A percentile compares a stretch with the other conserved stretches of the same genome.
These are phyloP conservation scores for Nudaria mundana DNA, from an alignment of 2,888 invertebrate genomes.

Conservation along the genomic window DNA sequence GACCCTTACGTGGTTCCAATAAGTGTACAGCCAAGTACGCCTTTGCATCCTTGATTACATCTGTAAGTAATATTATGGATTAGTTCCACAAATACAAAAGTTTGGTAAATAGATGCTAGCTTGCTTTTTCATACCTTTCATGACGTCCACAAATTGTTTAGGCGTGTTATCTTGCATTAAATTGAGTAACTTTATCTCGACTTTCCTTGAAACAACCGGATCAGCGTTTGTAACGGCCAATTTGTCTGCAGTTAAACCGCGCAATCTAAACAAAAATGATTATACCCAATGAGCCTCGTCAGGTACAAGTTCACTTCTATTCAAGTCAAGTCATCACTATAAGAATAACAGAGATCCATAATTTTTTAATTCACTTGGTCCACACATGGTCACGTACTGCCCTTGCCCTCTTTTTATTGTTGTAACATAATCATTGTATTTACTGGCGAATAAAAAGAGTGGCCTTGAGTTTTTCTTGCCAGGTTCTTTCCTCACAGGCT, in stretches of 20 bases:
- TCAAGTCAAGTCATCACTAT: too few species aligned
- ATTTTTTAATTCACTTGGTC: too few species aligned
- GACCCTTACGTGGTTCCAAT: conserved; percentile 63
- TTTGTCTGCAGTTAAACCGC: conserved; percentile 56
- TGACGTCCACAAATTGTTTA: conserved; percentile 38
- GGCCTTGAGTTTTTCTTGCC: too few species aligned
- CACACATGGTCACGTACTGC: too few species aligned
- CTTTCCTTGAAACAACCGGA: conserved; percentile 62
- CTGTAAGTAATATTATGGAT: conserved; percentile 38
- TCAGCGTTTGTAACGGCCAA: conserved; percentile 45
- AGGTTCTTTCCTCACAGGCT: too few species aligned
- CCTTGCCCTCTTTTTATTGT: too few species aligned
- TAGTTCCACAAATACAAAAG: not conserved
- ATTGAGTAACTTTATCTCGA: conserved; percentile 59
- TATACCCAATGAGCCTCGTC: too few species aligned
- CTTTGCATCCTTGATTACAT: conserved; percentile 59
- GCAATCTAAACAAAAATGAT: conserved; percentile 41
- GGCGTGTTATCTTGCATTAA: conserved; percentile 46
- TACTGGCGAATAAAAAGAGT: too few species aligned
- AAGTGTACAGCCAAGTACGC: conserved; percentile 59
- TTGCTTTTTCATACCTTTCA: conserved; percentile 43
- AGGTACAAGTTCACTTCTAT: too few species aligned
- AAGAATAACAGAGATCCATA: too few species aligned
- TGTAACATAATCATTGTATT: too few species aligned
- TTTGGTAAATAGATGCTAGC: too few species aligned